phyloP scores from a whole-genome alignment of 1,140 invertebrate species.

The Drosophila yakuba region DNA sequence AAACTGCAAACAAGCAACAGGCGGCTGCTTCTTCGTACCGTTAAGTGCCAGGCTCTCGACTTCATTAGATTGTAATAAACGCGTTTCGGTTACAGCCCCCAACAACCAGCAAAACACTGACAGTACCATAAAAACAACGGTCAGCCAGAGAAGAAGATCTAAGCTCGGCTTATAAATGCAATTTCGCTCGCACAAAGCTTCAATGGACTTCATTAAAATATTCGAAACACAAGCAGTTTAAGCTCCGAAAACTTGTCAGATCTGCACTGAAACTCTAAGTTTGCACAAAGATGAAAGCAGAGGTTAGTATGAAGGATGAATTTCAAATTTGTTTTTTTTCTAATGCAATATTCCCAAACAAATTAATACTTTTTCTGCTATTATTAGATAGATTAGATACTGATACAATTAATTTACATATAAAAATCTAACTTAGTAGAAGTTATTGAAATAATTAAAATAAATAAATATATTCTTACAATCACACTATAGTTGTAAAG shows the following conservation, averaged over 20 bases:
- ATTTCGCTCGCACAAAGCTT: constrained; percentile 80
- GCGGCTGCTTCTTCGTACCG: constrained; percentile 58
- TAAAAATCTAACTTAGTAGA: too few species aligned
- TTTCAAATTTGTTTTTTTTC: too few species aligned
- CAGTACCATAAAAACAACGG: constrained; percentile 74
- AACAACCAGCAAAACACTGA: constrained; percentile 65
- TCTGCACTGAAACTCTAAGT: constrained; percentile 8
- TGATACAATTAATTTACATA: too few species aligned
- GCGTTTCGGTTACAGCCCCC: constrained; percentile 70
- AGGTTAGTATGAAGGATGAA: neutral
- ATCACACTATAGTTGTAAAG: too few species aligned
- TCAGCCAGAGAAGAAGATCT: constrained; percentile 55
- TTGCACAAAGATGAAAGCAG: constrained; percentile 3
- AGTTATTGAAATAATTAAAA: too few species aligned
- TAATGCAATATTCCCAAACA: too few species aligned
- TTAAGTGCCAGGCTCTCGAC: constrained; percentile 81
- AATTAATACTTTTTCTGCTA: too few species aligned
- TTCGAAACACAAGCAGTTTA: constrained; percentile 82
- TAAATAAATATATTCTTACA: too few species aligned
- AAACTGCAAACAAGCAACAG: constrained; percentile 42
- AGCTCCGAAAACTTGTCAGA: constrained; percentile 73
- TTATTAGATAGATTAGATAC: too few species aligned
- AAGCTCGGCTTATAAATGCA: constrained; percentile 78
- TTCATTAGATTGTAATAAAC: constrained; percentile 83
- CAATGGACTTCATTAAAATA: constrained; percentile 83